A percentile compares a stretch with the other conserved stretches of the same genome.
Evolutionary conservation across 2,797 vertebrate genomes (phyloP).

Genomic region (Acomys russatus): DNA sequence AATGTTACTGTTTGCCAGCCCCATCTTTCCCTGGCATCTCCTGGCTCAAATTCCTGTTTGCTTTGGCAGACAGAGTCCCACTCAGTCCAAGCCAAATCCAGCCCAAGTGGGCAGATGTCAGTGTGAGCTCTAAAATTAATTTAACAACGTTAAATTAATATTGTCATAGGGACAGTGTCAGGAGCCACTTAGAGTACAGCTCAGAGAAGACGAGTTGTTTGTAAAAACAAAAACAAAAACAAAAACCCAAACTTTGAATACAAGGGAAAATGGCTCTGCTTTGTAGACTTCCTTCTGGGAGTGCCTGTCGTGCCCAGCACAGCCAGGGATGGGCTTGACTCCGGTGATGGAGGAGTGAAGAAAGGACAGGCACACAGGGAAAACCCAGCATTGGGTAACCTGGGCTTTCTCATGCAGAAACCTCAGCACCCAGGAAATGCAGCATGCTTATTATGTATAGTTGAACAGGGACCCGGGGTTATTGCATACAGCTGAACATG

Average conservation of each 20-base stretch:
- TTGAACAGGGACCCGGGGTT: not conserved
- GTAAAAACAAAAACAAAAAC: not conserved
- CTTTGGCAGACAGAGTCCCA: not conserved
- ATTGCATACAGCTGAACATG: not conserved
- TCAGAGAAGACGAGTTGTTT: slow-evolving; percentile 14
- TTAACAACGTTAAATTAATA: not conserved
- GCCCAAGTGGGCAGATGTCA: not conserved
- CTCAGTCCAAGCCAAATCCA: not conserved
- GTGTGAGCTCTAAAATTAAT: not conserved
- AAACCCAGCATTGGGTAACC: not conserved
- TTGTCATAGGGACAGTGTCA: not conserved
- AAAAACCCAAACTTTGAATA: not conserved
- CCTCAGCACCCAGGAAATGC: not conserved
- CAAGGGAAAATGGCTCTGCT: not conserved
- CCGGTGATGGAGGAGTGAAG: not conserved
- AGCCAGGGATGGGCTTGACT: not conserved
- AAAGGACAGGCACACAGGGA: not conserved
- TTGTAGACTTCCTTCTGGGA: not conserved
- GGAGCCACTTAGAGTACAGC: not conserved
- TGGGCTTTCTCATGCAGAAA: not conserved
- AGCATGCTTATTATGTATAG: not conserved
- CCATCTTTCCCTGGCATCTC: not conserved
- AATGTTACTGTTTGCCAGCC: not conserved
- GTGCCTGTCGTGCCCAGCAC: not conserved
- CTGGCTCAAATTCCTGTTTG: not conserved